A percentile compares a stretch with the other conserved stretches of the same genome.
phyloP scores from a whole-genome alignment of 2,888 invertebrate genomes.

The Taphrorychus bicolor region DNA sequence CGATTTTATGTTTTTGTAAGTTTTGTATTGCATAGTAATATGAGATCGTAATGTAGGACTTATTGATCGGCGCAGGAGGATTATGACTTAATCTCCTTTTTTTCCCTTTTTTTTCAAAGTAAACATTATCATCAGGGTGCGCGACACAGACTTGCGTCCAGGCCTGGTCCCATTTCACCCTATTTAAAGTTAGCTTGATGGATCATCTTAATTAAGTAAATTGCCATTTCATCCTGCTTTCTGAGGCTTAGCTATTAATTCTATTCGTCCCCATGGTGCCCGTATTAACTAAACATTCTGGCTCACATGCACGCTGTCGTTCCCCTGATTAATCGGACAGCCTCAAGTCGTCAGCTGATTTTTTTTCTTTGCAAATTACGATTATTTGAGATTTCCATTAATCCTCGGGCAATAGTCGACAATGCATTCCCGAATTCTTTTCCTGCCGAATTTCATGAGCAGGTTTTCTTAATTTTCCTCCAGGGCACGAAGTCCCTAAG shows the following conservation, averaged over 20 bases:
- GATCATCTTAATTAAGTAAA: conserved; percentile 1
- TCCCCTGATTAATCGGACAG: neutral
- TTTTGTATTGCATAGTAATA: no score
- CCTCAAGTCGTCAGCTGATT: neutral
- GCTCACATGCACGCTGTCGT: neutral
- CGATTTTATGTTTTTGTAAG: no score
- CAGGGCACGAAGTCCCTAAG: neutral
- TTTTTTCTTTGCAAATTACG: neutral
- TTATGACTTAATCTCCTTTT: no score
- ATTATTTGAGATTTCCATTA: neutral
- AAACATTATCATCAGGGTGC: neutral
- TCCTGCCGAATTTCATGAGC: neutral
- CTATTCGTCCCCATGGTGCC: neutral
- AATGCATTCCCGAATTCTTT: neutral
- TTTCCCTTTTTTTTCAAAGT: neutral
- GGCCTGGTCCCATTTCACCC: neutral
- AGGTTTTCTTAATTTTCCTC: neutral
- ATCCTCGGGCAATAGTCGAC: neutral
- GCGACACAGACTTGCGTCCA: neutral
- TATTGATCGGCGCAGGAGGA: no score
- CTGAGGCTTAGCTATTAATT: neutral
- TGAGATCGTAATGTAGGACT: no score
- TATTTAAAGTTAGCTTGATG: conserved; percentile 2
- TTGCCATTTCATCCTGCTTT: conserved; percentile 3
- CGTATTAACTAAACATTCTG: neutral